These are phyloP conservation scores for Thomomys bottae DNA, from an alignment of 2,113 vertebrate species.

Conservation along the genomic window DNA sequence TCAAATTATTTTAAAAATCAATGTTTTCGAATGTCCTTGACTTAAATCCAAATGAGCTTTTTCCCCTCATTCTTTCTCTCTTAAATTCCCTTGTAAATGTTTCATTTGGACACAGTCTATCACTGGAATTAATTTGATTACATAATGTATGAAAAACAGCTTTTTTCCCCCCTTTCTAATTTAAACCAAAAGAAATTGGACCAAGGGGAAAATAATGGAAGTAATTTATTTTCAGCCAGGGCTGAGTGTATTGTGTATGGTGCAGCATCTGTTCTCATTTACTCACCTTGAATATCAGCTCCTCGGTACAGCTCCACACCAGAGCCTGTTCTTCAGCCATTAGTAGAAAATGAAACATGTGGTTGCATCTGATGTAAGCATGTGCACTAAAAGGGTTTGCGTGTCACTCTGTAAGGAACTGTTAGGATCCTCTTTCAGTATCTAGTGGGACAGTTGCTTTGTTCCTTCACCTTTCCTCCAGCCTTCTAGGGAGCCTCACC, in stretches of 20 bases:
- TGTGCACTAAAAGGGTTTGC: background rate
- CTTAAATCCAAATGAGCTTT: conserved; percentile 45
- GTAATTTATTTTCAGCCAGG: background rate
- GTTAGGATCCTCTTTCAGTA: background rate
- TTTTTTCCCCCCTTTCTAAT: conserved; percentile 30
- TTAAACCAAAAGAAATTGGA: conserved; percentile 19
- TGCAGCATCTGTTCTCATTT: background rate
- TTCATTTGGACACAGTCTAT: conserved; percentile 40
- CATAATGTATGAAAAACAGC: conserved; percentile 7
- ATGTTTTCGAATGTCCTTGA: conserved; percentile 41
- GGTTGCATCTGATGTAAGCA: background rate
- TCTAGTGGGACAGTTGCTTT: background rate
- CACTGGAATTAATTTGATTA: conserved; percentile 67
- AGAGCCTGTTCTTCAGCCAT: background rate
- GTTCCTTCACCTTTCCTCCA: background rate
- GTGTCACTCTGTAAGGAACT: background rate
- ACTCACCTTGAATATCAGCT: background rate
- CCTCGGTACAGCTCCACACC: background rate
- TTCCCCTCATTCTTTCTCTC: background rate
- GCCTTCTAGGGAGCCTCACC: background rate
- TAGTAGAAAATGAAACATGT: background rate
- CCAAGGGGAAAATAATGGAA: background rate
- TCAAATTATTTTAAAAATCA: conserved; percentile 47
- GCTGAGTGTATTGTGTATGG: background rate
- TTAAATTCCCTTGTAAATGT: conserved; percentile 45